phyloP scores from a whole-genome alignment of 1,140 invertebrate species.

The Halyomorpha halys region DNA sequence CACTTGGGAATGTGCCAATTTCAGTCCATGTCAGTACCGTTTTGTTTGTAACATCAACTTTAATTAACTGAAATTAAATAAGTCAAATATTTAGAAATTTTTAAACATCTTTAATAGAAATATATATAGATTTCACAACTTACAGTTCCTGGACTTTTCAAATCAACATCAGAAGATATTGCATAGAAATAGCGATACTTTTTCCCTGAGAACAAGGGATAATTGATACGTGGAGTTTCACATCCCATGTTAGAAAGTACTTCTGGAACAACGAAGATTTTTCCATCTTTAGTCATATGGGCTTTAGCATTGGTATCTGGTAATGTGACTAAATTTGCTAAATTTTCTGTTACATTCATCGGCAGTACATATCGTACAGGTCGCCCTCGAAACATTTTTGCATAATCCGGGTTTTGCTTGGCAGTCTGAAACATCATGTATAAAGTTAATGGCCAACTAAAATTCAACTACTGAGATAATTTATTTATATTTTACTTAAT shows the following conservation, averaged over 20 bases:
- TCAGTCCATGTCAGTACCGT: slow-evolving; percentile 60
- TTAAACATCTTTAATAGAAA: neutral
- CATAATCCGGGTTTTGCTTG: slow-evolving; percentile 67
- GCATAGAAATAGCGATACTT: slow-evolving; percentile 78
- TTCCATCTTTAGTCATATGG: slow-evolving; percentile 37
- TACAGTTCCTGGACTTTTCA: slow-evolving; percentile 67
- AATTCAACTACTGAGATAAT: too few species aligned
- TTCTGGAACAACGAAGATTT: slow-evolving; percentile 50
- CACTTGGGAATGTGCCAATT: slow-evolving; percentile 64
- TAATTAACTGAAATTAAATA: slow-evolving; percentile 52
- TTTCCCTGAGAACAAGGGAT: slow-evolving; percentile 51
- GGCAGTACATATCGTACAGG: slow-evolving; percentile 64
- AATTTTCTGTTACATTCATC: slow-evolving; percentile 31
- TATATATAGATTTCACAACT: slow-evolving; percentile 31
- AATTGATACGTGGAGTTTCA: slow-evolving; percentile 74
- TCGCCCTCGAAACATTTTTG: slow-evolving; percentile 61
- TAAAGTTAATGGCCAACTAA: neutral
- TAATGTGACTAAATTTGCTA: slow-evolving; percentile 29
- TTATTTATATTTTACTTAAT: too few species aligned
- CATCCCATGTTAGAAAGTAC: slow-evolving; percentile 62
- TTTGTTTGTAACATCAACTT: slow-evolving; percentile 59
- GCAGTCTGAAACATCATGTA: slow-evolving; percentile 45
- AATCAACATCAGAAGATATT: slow-evolving; percentile 75
- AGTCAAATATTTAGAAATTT: neutral
- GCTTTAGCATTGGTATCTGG: slow-evolving; percentile 42